A percentile compares a stretch with the other conserved stretches of the same genome.
Conservation (phyloP, 2,797 vertebrate genomes). For the Cercopithecus hamlyni region DNA sequence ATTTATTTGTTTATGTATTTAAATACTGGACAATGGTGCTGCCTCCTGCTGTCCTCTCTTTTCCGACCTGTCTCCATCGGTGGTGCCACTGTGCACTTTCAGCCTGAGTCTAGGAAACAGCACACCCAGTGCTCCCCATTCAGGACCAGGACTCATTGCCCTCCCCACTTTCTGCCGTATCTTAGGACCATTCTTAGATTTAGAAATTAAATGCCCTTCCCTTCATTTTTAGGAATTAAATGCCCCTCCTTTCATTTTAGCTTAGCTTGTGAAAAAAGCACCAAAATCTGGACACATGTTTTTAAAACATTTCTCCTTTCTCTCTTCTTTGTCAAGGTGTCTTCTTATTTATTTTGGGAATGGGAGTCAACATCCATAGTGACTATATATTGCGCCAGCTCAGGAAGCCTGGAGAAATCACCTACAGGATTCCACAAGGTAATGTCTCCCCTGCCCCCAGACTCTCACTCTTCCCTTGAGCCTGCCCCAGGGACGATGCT, state of each 20-base stretch:
- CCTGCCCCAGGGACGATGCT: no score
- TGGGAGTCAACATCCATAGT: slow-evolving; percentile 95
- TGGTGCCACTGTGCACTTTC: background rate
- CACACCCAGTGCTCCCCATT: background rate
- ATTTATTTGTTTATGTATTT: background rate
- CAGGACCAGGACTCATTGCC: background rate
- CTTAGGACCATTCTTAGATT: background rate
- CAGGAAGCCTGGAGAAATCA: slow-evolving; percentile 90
- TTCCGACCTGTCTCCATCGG: background rate
- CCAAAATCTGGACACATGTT: background rate
- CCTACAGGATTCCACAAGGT: slow-evolving; percentile 95
- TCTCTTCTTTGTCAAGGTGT: slow-evolving; percentile 85
- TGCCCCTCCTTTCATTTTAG: background rate
- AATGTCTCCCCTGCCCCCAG: background rate
- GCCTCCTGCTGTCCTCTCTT: background rate
- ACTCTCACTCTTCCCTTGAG: background rate
- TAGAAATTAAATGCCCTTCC: background rate
- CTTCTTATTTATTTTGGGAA: slow-evolving; percentile 89
- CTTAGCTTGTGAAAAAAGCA: background rate
- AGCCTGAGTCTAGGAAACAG: background rate
- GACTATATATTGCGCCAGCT: slow-evolving; percentile 90
- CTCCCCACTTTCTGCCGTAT: background rate
- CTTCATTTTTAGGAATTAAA: slow-evolving; percentile 31
- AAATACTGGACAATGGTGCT: background rate
- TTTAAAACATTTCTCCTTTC: background rate